These are phyloP conservation scores for Antennarius striatus DNA, from an alignment of 2,113 vertebrate species.

Conservation along the genomic window DNA sequence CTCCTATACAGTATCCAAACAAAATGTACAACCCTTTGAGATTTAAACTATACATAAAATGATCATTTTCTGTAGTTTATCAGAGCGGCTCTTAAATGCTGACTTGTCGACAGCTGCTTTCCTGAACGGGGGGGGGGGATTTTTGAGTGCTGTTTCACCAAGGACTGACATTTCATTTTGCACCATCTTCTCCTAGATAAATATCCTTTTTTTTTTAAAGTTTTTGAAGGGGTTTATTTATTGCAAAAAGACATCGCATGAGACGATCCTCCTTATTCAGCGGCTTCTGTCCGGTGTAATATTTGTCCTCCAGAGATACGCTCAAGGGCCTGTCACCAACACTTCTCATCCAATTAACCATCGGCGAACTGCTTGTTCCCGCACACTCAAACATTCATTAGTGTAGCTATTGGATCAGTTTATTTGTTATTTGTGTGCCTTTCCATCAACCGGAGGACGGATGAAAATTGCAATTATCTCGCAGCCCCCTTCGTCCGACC, in stretches of 20 bases:
- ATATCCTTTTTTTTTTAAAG: constrained; percentile 9
- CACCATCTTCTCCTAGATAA: constrained; percentile 14
- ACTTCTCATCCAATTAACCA: constrained; percentile 41
- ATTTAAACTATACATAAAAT: constrained; percentile 1
- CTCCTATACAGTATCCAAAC: no score
- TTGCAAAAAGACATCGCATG: background rate
- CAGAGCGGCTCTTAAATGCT: constrained; percentile 15
- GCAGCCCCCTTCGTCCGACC: constrained; percentile 42
- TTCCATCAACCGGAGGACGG: background rate
- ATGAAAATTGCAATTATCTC: constrained; percentile 52
- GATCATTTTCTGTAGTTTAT: background rate
- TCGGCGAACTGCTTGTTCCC: constrained; percentile 16
- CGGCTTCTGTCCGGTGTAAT: background rate
- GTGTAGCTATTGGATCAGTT: constrained; percentile 20
- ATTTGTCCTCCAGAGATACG: constrained; percentile 1
- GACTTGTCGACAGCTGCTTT: constrained; percentile 22
- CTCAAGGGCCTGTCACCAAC: constrained; percentile 13
- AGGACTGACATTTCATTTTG: constrained; percentile 16
- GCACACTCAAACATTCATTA: constrained; percentile 42
- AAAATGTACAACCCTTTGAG: no score
- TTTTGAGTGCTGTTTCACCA: constrained; percentile 12
- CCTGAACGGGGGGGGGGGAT: background rate
- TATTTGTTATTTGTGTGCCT: constrained; percentile 37
- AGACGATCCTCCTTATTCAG: background rate
- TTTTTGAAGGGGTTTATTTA: constrained; percentile 6